Evolutionary conservation across 1,140 invertebrate species (phyloP), one percentile per base, ranked within the genome.

Genomic region (Mercenaria mercenaria): DNA sequence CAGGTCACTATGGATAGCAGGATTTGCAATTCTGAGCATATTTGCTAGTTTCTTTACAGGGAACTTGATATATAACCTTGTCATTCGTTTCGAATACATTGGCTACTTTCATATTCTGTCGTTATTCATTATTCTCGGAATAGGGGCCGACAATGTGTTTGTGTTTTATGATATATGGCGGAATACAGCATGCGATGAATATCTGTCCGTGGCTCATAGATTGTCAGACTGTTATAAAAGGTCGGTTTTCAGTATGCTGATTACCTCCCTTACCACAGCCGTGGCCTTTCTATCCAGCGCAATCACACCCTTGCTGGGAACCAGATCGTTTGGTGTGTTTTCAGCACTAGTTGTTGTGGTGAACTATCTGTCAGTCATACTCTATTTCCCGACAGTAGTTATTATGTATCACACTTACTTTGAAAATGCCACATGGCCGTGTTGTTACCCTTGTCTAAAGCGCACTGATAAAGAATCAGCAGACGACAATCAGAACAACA

Each of bases 371-470:
- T 93, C 93, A 18, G 91, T 93, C 39, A 91, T 94, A 29, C 37
- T 91, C n/a, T 94, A 92, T 67, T 93, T 94, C 77, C 94, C 94
- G n/a, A 88, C 91, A 20, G 91, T 93, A 72, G 88, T 94, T 13
- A 83, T 94, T 39, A 56, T 93, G 37, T 91, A 94, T 59, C 93
- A 93, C 77, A n/a, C 87, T 0, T 80, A 92, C 34, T 89, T 87
- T 43, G 88, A 91, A 67, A 43, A 80, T 32, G 67, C 41, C 26
- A 67, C 61, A 1, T 89, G 80, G 85, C 91, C 91, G 0, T 92
- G 91, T 59, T 34, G 39, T 29, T 41, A 67, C 47, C 39, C 47
- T 0, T 85, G 1, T 47, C 43, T 2, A 6, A 23, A 72, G 29
- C 1, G 37, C 29, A 8, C 43, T 15, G 52, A 59, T 59, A 10